phyloP scores from a whole-genome alignment of 1,140 invertebrate genomes.

The Cheumatopsyche charites region DNA sequence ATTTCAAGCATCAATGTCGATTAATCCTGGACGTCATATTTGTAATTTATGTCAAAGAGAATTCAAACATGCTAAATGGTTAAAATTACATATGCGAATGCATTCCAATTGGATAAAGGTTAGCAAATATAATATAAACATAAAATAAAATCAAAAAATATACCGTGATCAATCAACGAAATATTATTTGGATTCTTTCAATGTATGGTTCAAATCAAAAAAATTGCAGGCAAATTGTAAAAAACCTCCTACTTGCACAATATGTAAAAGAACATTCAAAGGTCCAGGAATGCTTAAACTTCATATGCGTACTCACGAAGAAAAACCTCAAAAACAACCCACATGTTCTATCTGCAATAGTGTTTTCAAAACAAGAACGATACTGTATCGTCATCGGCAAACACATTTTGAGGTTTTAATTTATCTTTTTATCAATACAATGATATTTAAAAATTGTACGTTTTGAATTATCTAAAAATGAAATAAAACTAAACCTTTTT shows the following conservation, averaged over 20 bases:
- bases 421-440: background rate
- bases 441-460: background rate
- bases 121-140: background rate
- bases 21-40: conserved; percentile 60
- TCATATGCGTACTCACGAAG: conserved; percentile 67
- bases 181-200: too few species aligned
- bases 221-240: conserved; percentile 65
- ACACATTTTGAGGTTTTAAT: conserved; percentile 60
- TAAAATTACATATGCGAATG: conserved; percentile 64
- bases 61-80: conserved; percentile 64
- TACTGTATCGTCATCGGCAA: conserved; percentile 64
- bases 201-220: background rate
- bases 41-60: conserved; percentile 66
- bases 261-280: conserved; percentile 63
- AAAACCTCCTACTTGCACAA: conserved; percentile 65
- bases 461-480: background rate
- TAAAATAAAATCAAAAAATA: too few species aligned
- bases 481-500: background rate
- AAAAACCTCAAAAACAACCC: conserved; percentile 61
- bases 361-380: conserved; percentile 63
- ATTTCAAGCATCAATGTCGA: conserved; percentile 57
- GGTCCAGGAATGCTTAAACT: conserved; percentile 67
- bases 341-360: conserved; percentile 65
- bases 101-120: conserved; percentile 66
- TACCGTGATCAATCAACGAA: too few species aligned